These are phyloP conservation scores for Monopterus albus DNA, from an alignment of 2,113 vertebrate genomes.

Conservation along the genomic window DNA sequence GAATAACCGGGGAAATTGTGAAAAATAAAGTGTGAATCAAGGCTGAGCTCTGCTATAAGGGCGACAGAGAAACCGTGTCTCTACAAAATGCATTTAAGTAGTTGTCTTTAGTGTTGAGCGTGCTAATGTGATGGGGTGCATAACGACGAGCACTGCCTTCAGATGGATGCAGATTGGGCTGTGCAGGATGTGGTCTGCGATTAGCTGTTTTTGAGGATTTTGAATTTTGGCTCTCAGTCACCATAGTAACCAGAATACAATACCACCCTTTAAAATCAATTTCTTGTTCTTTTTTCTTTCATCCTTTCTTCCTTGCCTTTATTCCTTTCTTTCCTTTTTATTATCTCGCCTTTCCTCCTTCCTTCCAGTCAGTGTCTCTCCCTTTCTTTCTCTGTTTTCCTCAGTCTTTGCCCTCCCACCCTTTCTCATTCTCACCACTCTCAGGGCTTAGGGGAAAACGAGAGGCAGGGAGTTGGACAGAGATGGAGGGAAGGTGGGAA, in stretches of 20 bases:
- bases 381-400: conserved; percentile 13
- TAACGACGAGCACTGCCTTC: conserved; percentile 56
- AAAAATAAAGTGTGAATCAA: conserved; percentile 27
- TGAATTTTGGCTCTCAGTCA: conserved; percentile 76
- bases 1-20: conserved; percentile 61
- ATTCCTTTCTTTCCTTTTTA: neutral
- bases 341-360: neutral
- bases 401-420: conserved; percentile 52
- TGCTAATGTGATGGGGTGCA: conserved; percentile 62
- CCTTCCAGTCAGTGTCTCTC: neutral
- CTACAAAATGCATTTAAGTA: conserved; percentile 62
- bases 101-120: conserved; percentile 47
- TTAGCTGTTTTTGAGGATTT: conserved; percentile 78
- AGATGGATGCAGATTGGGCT: conserved; percentile 67
- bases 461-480: conserved; percentile 59
- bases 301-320: neutral
- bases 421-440: conserved; percentile 69
- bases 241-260: conserved; percentile 82
- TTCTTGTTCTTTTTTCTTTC: conserved; percentile 13
- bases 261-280: conserved; percentile 70
- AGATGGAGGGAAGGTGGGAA: conserved; percentile 58
- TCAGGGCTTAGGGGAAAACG: conserved; percentile 45
- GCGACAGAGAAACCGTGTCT: conserved; percentile 32
- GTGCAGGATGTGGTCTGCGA: conserved; percentile 69
- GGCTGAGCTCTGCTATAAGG: conserved; percentile 43